These are phyloP conservation scores for Crotalus horridus DNA, from an alignment of 2,113 vertebrate species.

Conservation along the genomic window DNA sequence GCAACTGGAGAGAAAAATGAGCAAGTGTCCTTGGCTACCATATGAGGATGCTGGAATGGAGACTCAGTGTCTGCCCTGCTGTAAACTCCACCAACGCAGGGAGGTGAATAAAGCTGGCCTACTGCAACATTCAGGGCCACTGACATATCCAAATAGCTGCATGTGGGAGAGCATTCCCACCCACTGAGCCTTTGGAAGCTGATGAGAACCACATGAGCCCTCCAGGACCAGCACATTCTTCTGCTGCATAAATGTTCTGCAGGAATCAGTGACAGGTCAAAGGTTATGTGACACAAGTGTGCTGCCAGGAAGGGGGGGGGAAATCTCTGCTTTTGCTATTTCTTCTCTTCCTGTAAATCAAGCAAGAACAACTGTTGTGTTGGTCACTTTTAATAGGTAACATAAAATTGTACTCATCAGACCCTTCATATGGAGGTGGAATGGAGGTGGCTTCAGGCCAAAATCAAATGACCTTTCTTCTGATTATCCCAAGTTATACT, in stretches of 20 bases:
- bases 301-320: conserved; percentile 40
- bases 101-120: conserved; percentile 32
- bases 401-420: neutral
- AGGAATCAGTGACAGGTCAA: conserved; percentile 55
- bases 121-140: conserved; percentile 36
- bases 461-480: neutral
- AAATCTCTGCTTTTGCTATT: neutral
- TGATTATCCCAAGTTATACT: neutral
- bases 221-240: conserved; percentile 52
- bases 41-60: conserved; percentile 38
- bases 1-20: conserved; percentile 22
- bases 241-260: conserved; percentile 39
- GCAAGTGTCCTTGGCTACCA: conserved; percentile 42
- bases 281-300: conserved; percentile 48
- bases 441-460: neutral
- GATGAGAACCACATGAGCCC: conserved; percentile 71
- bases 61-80: conserved; percentile 33
- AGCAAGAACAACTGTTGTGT: conserved; percentile 28
- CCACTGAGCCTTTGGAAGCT: conserved; percentile 52
- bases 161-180: conserved; percentile 63
- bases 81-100: conserved; percentile 26
- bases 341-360: conserved; percentile 7
- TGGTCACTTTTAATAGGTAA: neutral
- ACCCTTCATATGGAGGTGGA: neutral
- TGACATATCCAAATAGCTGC: conserved; percentile 60